phyloP scores from a whole-genome alignment of 1,140 invertebrate species.

The Fopius arisanus region DNA sequence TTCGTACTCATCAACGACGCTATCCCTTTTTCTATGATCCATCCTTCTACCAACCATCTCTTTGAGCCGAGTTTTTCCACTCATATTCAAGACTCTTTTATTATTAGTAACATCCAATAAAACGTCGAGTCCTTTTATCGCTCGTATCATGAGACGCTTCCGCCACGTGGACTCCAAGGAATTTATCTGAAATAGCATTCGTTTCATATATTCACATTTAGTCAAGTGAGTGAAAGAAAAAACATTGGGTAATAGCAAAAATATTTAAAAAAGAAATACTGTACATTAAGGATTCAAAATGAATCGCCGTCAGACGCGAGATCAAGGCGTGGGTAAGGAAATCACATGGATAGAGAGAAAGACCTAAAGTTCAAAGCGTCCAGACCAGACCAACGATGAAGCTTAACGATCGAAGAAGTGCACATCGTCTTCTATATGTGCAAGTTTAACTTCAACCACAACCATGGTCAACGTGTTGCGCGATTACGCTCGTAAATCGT shows the following conservation, averaged over 20 bases:
- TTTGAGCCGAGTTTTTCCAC: not conserved
- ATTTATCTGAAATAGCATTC: conserved; percentile 19
- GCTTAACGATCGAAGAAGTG: conserved; percentile 8
- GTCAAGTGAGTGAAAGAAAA: not conserved
- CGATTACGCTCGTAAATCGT: conserved; percentile 37
- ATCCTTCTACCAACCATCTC: not conserved
- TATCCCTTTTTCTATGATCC: not conserved
- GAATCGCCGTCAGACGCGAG: not conserved
- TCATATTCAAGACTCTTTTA: conserved; percentile 18
- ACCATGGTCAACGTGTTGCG: conserved; percentile 34
- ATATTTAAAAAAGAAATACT: not conserved
- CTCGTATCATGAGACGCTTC: conserved; percentile 22
- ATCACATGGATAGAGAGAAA: not conserved
- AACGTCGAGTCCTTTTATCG: not conserved
- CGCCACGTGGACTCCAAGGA: conserved; percentile 16
- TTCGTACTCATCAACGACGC: not conserved
- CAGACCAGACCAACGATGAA: not conserved
- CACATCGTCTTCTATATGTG: conserved; percentile 12
- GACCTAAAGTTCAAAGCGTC: not conserved
- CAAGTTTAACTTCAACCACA: conserved; percentile 17
- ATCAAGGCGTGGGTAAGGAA: not conserved
- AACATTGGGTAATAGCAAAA: not conserved
- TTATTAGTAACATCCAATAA: not conserved
- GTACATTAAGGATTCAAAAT: not conserved
- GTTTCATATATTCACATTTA: conserved; percentile 3